Percentiles rank a stretch among this genome's conserved stretches.
Conservation (phyloP, 2,797 vertebrate species). For the Lepilemur ruficaudatus region DNA sequence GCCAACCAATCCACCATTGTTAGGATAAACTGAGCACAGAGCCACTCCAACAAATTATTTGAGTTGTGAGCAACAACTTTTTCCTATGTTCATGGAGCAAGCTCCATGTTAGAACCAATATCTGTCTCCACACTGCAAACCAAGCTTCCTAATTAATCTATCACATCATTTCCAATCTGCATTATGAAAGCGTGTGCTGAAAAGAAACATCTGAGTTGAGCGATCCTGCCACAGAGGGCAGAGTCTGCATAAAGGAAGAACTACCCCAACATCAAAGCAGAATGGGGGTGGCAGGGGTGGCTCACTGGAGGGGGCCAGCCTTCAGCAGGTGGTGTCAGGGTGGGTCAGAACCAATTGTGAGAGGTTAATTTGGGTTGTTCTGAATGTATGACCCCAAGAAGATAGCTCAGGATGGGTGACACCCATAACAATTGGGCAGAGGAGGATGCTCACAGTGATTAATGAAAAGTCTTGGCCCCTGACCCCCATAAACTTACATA, state of each 20-base stretch:
- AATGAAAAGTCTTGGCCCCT: background rate
- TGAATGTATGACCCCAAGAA: background rate
- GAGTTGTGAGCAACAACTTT: background rate
- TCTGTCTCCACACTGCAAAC: background rate
- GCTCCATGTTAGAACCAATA: background rate
- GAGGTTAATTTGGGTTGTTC: slow-evolving; percentile 1
- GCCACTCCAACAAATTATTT: background rate
- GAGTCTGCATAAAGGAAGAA: background rate
- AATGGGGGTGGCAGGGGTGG: accelerated
- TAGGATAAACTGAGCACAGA: background rate
- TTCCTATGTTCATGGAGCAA: background rate
- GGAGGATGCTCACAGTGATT: background rate
- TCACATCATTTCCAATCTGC: background rate
- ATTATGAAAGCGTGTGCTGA: background rate
- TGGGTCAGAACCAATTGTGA: background rate
- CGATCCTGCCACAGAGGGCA: background rate
- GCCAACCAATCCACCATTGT: background rate
- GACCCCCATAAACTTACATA: slow-evolving; percentile 33
- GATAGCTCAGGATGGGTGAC: background rate
- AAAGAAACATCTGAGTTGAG: background rate
- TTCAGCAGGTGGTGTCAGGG: background rate
- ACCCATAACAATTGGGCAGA: background rate
- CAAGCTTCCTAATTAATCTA: background rate
- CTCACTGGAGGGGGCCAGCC: background rate
- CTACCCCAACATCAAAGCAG: background rate